Evolutionary conservation across 2,113 vertebrate genomes (phyloP).

Genomic region (Romanogobio albipinnatus): DNA sequence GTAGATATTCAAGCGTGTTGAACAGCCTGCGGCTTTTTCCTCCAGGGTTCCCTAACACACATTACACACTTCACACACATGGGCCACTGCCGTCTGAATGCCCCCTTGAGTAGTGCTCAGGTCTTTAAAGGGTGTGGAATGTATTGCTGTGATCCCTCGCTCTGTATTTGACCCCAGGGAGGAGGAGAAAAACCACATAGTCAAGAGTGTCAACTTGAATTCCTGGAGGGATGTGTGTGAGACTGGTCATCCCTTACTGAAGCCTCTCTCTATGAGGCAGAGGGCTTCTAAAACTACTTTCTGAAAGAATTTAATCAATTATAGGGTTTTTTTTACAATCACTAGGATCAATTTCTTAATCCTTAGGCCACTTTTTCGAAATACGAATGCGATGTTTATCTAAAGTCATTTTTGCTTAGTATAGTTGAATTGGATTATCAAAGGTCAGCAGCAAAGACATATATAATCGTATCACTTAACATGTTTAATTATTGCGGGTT

Average conservation of each 20-base stretch:
- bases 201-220: constrained; percentile 44
- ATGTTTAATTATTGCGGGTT: too few relatives aligned
- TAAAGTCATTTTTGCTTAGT: too few relatives aligned
- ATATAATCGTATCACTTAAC: too few relatives aligned
- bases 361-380: too few relatives aligned
- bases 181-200: constrained; percentile 43
- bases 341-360: too few relatives aligned
- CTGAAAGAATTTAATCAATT: neutral
- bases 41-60: constrained; percentile 55
- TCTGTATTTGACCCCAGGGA: constrained; percentile 55
- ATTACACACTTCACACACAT: constrained; percentile 60
- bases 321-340: too few relatives aligned
- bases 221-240: constrained; percentile 42
- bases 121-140: constrained; percentile 46
- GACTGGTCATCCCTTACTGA: constrained; percentile 7
- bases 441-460: too few relatives aligned
- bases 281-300: neutral
- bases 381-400: too few relatives aligned
- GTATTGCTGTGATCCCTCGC: constrained; percentile 41
- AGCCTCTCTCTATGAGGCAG: neutral
- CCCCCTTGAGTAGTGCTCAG: constrained; percentile 41
- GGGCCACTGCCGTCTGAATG: constrained; percentile 41
- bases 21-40: constrained; percentile 58
- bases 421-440: too few relatives aligned
- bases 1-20: constrained; percentile 39